A percentile compares a stretch with the other conserved stretches of the same genome.
phyloP scores from a whole-genome alignment of 1,140 invertebrate genomes.

The Muscidifurax raptorellus region DNA sequence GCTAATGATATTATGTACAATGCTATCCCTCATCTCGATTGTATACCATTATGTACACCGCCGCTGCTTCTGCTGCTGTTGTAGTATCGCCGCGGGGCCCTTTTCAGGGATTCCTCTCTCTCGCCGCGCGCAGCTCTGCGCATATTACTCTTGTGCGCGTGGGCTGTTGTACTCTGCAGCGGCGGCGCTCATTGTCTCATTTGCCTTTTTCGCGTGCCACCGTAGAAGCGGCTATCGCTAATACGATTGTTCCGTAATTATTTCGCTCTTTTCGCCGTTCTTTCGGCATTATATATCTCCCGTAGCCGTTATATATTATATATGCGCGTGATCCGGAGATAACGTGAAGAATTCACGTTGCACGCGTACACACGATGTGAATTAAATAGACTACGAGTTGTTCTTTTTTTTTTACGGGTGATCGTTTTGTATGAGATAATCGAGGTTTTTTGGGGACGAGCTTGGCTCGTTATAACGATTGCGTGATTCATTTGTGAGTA shows the following conservation, averaged over 20 bases:
- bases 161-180: not conserved
- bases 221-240: slow-evolving; percentile 16
- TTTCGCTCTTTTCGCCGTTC: not conserved
- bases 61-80: slow-evolving; percentile 46
- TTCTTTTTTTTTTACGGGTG: not conserved
- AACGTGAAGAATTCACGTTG: not conserved
- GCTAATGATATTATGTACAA: slow-evolving; percentile 64
- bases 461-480: not conserved
- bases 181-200: not conserved
- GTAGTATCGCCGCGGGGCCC: slow-evolving; percentile 33
- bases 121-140: not conserved
- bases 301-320: not conserved
- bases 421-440: not conserved
- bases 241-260: slow-evolving; percentile 45
- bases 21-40: slow-evolving; percentile 66
- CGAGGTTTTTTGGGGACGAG: not conserved
- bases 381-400: not conserved
- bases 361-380: not conserved
- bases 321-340: not conserved
- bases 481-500: not conserved
- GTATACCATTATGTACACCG: slow-evolving; percentile 57
- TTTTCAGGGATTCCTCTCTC: slow-evolving; percentile 25
- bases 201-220: slow-evolving; percentile 28
- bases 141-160: slow-evolving; percentile 5
- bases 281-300: not conserved